phyloP scores from a whole-genome alignment of 2,888 invertebrate genomes.

The Cheilosia variabilis region DNA sequence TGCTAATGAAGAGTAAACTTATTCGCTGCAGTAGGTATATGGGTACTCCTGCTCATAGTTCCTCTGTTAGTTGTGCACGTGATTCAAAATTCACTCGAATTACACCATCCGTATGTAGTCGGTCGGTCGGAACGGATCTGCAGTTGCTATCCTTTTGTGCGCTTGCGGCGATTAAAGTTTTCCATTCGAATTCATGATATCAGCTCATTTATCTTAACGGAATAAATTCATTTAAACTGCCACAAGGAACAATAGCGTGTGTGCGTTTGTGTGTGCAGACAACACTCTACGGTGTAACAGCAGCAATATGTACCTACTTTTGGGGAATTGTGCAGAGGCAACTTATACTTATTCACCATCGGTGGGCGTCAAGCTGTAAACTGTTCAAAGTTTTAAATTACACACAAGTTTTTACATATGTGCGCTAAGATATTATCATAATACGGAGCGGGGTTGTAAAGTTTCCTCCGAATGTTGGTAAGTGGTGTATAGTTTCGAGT shows the following conservation, averaged over 20 bases:
- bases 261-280: neutral
- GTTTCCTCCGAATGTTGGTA: neutral
- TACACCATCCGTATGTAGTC: neutral
- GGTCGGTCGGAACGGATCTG: neutral
- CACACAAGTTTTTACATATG: slow-evolving; percentile 4
- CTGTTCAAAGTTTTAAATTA: slow-evolving; percentile 56
- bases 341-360: slow-evolving; percentile 49
- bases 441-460: neutral
- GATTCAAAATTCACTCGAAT: slow-evolving; percentile 50
- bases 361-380: slow-evolving; percentile 70
- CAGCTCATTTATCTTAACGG: slow-evolving; percentile 71
- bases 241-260: slow-evolving; percentile 64
- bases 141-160: slow-evolving; percentile 21
- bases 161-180: slow-evolving; percentile 67
- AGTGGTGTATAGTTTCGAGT: neutral
- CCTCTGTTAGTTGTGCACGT: slow-evolving; percentile 29
- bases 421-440: slow-evolving; percentile 13
- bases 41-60: neutral
- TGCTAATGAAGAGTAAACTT: slow-evolving; percentile 60
- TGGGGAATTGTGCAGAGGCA: slow-evolving; percentile 20
- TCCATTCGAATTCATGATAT: slow-evolving; percentile 73
- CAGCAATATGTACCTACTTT: neutral
- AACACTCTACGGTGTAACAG: neutral
- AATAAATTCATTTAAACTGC: slow-evolving; percentile 71
- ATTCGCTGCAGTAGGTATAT: neutral